These are phyloP conservation scores for Butorides virescens DNA, from an alignment of 2,113 vertebrate genomes.

Conservation along the genomic window DNA sequence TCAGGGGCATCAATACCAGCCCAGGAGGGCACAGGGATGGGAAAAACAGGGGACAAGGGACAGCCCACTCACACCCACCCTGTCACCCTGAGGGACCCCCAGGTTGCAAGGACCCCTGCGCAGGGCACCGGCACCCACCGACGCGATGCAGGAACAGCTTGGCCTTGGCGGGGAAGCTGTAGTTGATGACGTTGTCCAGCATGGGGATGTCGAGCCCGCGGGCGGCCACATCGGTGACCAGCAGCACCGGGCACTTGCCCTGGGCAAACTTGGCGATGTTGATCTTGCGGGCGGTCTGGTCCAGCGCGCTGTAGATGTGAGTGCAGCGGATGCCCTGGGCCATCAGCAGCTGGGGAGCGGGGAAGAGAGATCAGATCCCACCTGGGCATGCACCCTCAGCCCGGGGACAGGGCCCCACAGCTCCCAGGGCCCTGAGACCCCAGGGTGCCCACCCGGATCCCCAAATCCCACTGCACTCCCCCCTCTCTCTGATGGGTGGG, in stretches of 20 bases:
- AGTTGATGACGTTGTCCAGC: conserved; percentile 97
- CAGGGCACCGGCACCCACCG: conserved; percentile 69
- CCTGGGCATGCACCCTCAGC: background rate
- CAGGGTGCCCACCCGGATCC: background rate
- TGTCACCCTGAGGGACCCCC: background rate
- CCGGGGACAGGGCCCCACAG: background rate
- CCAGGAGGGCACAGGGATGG: background rate
- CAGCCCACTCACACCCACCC: background rate
- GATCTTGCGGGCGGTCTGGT: conserved; percentile 97
- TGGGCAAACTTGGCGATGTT: conserved; percentile 92
- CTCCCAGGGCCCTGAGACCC: background rate
- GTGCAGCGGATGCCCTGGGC: conserved; percentile 84
- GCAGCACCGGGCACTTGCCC: conserved; percentile 87
- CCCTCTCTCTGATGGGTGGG: rapidly evolving
- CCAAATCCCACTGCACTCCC: background rate
- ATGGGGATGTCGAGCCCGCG: conserved; percentile 96
- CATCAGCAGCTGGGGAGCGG: conserved; percentile 75
- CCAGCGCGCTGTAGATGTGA: conserved; percentile 95
- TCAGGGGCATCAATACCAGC: background rate
- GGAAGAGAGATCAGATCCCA: background rate
- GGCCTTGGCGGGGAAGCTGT: conserved; percentile 93
- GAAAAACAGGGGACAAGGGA: background rate
- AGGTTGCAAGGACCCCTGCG: background rate
- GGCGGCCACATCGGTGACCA: conserved; percentile 94
- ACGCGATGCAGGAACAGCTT: conserved; percentile 98